phyloP scores from a whole-genome alignment of 1,140 invertebrate genomes.

The Drosophila paulistorum region DNA sequence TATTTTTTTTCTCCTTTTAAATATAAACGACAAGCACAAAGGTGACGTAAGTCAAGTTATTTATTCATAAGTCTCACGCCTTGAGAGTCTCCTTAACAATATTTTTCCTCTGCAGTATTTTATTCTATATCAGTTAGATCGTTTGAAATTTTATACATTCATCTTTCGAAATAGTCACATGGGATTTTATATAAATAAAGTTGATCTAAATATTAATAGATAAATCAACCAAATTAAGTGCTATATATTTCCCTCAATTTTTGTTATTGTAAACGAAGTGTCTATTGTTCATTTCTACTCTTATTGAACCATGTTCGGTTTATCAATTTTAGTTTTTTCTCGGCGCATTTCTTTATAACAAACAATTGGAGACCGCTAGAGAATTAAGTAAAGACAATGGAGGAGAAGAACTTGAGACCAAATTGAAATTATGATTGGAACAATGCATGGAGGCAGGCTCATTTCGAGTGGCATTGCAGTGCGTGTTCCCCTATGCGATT shows the following conservation, averaged over 20 bases:
- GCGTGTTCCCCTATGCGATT: constrained; percentile 30
- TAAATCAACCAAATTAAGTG: no score
- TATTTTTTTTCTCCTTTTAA: no score
- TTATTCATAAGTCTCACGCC: no score
- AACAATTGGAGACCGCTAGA: constrained; percentile 62
- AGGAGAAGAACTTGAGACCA: constrained; percentile 42
- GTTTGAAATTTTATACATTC: no score
- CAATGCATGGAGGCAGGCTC: constrained; percentile 17
- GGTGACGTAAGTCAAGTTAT: not conserved
- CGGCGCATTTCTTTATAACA: constrained; percentile 23
- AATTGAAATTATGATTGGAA: constrained; percentile 76
- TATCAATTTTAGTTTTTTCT: not conserved
- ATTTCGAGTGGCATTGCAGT: constrained; percentile 16
- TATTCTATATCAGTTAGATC: no score
- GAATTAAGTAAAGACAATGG: not conserved
- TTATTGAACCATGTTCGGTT: not conserved
- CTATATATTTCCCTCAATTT: no score
- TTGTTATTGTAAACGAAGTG: no score
- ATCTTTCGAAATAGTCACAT: no score
- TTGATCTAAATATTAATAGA: no score
- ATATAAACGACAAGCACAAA: not conserved
- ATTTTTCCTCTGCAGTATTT: no score
- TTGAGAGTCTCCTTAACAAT: no score
- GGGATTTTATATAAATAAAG: no score
- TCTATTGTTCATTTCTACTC: not conserved